These are phyloP conservation scores for Ctenoplectra terminalis DNA, from an alignment of 1,140 invertebrate genomes.

Conservation along the genomic window DNA sequence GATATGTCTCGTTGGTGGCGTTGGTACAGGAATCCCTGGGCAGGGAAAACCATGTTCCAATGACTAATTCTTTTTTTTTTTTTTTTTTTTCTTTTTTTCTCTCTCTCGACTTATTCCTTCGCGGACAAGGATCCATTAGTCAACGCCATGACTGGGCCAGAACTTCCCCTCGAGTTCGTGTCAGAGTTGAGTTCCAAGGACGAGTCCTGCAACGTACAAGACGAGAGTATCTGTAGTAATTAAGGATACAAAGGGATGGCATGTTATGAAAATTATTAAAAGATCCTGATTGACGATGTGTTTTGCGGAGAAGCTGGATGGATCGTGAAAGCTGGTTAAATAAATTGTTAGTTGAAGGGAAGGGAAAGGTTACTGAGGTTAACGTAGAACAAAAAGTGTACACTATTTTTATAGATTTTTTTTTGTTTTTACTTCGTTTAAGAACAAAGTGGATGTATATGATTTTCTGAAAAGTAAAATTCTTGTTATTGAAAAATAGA, in stretches of 20 bases:
- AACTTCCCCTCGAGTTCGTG: constrained; percentile 71
- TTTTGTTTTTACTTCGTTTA: too few relatives aligned
- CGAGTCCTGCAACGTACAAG: constrained; percentile 73
- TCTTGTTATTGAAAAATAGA: too few relatives aligned
- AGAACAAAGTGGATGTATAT: too few relatives aligned
- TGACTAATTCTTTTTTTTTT: constrained; percentile 63
- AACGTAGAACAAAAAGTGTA: too few relatives aligned
- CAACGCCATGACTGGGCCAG: constrained; percentile 73
- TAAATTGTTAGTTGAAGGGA: not conserved
- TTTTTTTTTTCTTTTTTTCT: too few relatives aligned
- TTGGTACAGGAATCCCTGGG: constrained; percentile 70
- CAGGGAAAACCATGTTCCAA: constrained; percentile 71
- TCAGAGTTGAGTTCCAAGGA: constrained; percentile 76
- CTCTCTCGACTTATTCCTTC: constrained; percentile 73
- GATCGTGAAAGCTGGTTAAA: not conserved
- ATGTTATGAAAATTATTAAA: constrained; percentile 6
- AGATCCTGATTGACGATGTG: not conserved
- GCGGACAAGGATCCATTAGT: constrained; percentile 79
- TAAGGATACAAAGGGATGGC: too few relatives aligned
- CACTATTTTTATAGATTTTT: too few relatives aligned
- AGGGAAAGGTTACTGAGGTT: too few relatives aligned
- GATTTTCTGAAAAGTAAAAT: too few relatives aligned
- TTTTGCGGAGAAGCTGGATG: not conserved
- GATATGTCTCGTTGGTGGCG: constrained; percentile 80
- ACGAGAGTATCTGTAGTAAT: not conserved